Evolutionary conservation across 2,113 vertebrate species (phyloP).

Genomic region (Ornithorhynchus anatinus): DNA sequence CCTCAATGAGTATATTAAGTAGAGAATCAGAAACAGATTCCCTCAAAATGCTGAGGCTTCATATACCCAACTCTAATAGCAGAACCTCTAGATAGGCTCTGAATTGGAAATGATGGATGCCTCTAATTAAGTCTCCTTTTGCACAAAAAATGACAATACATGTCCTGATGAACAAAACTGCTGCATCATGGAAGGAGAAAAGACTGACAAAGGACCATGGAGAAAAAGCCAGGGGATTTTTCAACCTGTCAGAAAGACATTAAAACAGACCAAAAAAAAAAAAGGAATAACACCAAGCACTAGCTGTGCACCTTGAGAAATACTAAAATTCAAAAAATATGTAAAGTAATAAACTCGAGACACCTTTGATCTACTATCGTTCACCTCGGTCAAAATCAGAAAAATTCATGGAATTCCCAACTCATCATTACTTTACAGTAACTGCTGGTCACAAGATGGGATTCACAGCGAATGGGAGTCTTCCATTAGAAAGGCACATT

Average conservation of each 20-base stretch:
- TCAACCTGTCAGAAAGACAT: background rate
- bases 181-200: slow-evolving; percentile 53
- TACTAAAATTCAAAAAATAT: slow-evolving; percentile 9
- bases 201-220: background rate
- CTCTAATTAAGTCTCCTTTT: slow-evolving; percentile 60
- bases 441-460: too few relatives aligned
- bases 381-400: too few relatives aligned
- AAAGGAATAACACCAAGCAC: slow-evolving; percentile 5
- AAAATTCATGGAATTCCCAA: too few relatives aligned
- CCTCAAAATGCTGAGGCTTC: too few relatives aligned
- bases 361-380: too few relatives aligned
- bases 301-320: background rate
- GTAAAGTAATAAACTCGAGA: slow-evolving; percentile 6
- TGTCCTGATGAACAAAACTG: slow-evolving; percentile 35
- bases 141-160: slow-evolving; percentile 46
- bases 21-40: too few relatives aligned
- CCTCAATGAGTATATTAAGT: background rate
- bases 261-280: slow-evolving; percentile 19
- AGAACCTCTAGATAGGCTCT: slow-evolving; percentile 34
- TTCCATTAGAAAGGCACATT: too few relatives aligned
- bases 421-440: too few relatives aligned
- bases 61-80: background rate
- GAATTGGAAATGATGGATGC: slow-evolving; percentile 64
- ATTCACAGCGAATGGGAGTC: too few relatives aligned
- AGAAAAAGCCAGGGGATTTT: slow-evolving; percentile 19